Base-by-base conservation (phyloP, 2,797 vertebrate genomes). In the Orestias chungarensis region DNA sequence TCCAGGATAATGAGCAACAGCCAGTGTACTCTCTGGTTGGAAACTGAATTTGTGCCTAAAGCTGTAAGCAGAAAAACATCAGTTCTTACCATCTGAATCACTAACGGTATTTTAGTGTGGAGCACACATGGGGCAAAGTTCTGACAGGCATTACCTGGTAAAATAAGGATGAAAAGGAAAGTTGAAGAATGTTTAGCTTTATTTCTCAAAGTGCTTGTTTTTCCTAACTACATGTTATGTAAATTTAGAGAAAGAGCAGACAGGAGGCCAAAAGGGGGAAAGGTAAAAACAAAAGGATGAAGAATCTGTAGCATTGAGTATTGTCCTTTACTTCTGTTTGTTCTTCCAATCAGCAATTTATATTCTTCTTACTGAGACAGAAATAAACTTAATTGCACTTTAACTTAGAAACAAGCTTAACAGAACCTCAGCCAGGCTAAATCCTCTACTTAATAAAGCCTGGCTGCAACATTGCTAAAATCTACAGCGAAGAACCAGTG, bases 1-100 rank as follows among this genome's bases (percentile, higher is more conserved):
- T 61, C 9, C 0, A 43, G 18, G 17, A 29, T 87, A 86, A 91
- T 83, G 55, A 87, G 64, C 82, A 83, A 74, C 82, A 90, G 85
- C 75, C 46, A 33, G 55, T 49, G 61, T 59, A 12, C 33, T 66
- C 59, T 40, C 66, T 46, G 57, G 54, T 42, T n/a, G 52, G 82
- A 54, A 68, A 35, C 15, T 71, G 25, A 33, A 52, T 68, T 68
- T 70, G 44, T 73, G 78, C 62, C 71, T 12, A 17, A 72, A 68
- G 70, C 46, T 59, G 44, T 55, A 40, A 78, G 61, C 46, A 7
- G 14, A 69, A 50, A 43, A 71, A 44, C 18, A 1, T 8, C 59
- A 73, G 49, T 23, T 80, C 66, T 73, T 61, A 68, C 59, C 31
- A 4, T 66, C 44, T 69, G 68, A 84, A 79, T 74, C 75, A 61